phyloP scores from a whole-genome alignment of 1,140 invertebrate species.

The Cyclina sinensis region DNA sequence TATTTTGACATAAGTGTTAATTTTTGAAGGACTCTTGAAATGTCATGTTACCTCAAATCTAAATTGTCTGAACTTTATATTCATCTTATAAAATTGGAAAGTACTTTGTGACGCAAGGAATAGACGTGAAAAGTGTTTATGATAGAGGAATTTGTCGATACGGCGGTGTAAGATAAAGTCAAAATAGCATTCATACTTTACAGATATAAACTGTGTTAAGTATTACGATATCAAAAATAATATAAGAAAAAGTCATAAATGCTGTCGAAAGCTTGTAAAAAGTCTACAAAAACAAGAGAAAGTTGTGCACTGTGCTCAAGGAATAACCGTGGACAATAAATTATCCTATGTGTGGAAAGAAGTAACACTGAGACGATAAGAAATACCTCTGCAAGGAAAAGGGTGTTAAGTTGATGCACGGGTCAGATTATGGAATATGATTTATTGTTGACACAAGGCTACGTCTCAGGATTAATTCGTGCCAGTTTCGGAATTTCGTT shows the following conservation, averaged over 20 bases:
- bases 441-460: background rate
- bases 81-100: background rate
- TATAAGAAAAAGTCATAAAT: background rate
- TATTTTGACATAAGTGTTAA: background rate
- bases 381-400: slow-evolving; percentile 6
- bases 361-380: background rate
- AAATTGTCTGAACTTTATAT: background rate
- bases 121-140: slow-evolving; percentile 3
- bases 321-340: slow-evolving; percentile 15
- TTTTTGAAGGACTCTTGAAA: background rate
- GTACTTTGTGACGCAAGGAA: background rate
- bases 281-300: background rate
- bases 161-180: background rate
- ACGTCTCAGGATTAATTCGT: slow-evolving; percentile 5
- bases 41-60: background rate
- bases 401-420: slow-evolving; percentile 14
- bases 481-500: background rate
- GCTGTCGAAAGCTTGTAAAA: background rate
- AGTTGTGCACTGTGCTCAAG: background rate
- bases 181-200: background rate
- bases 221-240: background rate
- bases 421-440: slow-evolving; percentile 27
- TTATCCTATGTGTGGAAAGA: background rate
- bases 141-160: slow-evolving; percentile 12
- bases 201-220: slow-evolving; percentile 2